Evolutionary conservation across 2,113 vertebrate genomes (phyloP), one percentile per base, ranked within the genome.

Genomic region (Carassius carassius): DNA sequence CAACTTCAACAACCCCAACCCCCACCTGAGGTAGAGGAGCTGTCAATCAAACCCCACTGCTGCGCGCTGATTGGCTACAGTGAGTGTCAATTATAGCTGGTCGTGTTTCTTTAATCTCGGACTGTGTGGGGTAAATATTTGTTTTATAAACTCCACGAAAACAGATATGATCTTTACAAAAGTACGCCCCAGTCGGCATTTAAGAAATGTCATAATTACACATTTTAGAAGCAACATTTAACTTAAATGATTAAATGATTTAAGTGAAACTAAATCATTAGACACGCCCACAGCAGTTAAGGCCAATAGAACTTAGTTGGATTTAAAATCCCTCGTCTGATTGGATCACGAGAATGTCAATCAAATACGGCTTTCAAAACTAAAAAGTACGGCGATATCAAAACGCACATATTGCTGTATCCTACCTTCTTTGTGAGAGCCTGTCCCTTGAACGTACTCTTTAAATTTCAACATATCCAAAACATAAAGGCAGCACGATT

Each of bases 1-100:
- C 93, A 94, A 93, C 93, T 94, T 92, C 90, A 90, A 81, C 92
- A 51, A 90, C 91, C 93, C 94, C 94, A 93, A 93, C 94, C 94
- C 93, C 95, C 94, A 94, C 91, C 80, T 83, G 86, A 90, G 86
- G 85, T 87, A 86, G 89, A 83, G 62, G 13, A 81, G 13, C 12
- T 90, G 93, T 90, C 93, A 88, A 78, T 94, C 93, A 92, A 90
- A 85, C 67, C 0, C 11, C 17, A 21, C 3, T 29, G 21, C 80
- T 9, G 58, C 1, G 19, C 70, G 4, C 0, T 87, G 10, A 95
- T 95, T 94, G 95, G 95, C 41, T 88, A 25, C 0, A 13, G 25
- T 11, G 17, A n/a, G 19, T 47, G 58, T 88, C 89, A 60, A 63
- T 90, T 85, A 90, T 65, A 80, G 4, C 21, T 16, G 9, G 41